Evolutionary conservation across 2,888 invertebrate species (phyloP).

Genomic region (Lepidocyrtoides sp.): DNA sequence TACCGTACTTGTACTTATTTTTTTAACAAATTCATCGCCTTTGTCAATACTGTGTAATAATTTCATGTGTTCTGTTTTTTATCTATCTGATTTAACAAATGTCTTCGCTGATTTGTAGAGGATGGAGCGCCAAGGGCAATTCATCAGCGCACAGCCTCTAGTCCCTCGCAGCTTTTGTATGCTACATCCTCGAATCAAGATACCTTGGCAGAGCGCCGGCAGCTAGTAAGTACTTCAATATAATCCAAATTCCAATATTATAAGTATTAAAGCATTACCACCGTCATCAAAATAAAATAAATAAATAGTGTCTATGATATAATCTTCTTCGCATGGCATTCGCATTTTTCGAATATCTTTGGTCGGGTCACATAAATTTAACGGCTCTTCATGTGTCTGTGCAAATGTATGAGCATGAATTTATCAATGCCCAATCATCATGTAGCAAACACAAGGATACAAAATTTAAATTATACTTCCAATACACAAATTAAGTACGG

Average conservation of each 20-base stretch:
- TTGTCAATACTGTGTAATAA: too few relatives aligned
- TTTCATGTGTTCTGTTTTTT: too few relatives aligned
- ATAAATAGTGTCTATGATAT: neutral
- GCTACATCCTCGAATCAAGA: slow-evolving; percentile 71
- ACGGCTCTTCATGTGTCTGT: neutral
- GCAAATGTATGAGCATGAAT: too few relatives aligned
- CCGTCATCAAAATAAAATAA: neutral
- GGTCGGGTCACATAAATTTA: neutral
- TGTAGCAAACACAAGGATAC: neutral
- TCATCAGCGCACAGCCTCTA: slow-evolving; percentile 93
- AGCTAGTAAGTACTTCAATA: slow-evolving; percentile 77
- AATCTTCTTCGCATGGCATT: neutral
- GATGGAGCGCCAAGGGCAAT: slow-evolving; percentile 86
- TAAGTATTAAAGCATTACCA: neutral
- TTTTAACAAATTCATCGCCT: too few relatives aligned
- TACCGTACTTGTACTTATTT: too few relatives aligned
- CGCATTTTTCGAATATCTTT: neutral
- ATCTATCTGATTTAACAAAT: too few relatives aligned
- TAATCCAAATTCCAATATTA: neutral
- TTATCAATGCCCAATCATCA: neutral
- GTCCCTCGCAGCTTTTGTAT: slow-evolving; percentile 91
- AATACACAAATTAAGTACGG: neutral
- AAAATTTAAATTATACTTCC: neutral
- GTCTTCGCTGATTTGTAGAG: slow-evolving; percentile 69
- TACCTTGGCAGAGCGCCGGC: slow-evolving; percentile 72